These are phyloP conservation scores for Chrysolina haemoptera DNA, from an alignment of 2,888 invertebrate species.

Conservation along the genomic window DNA sequence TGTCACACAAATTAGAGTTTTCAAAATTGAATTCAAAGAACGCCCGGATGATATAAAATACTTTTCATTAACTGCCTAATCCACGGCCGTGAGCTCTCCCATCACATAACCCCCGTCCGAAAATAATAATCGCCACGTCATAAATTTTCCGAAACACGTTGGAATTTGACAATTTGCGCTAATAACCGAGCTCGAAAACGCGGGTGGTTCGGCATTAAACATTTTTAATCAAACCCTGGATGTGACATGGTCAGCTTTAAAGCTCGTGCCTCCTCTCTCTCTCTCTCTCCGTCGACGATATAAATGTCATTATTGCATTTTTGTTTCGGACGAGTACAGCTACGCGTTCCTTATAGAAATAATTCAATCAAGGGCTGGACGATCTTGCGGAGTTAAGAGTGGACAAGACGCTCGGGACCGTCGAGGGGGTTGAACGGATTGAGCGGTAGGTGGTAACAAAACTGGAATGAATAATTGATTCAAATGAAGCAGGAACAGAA, in stretches of 20 bases:
- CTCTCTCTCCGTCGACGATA: slow-evolving; percentile 12
- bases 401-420: too few species aligned
- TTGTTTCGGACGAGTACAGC: background rate
- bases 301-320: slow-evolving; percentile 28
- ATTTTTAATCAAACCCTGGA: slow-evolving; percentile 37
- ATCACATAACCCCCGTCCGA: slow-evolving; percentile 16
- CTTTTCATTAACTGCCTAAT: background rate
- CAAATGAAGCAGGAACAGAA: too few species aligned
- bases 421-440: too few species aligned
- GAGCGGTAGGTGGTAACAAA: too few species aligned
- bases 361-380: too few species aligned
- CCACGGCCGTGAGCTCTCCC: background rate
- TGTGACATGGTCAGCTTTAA: slow-evolving; percentile 31
- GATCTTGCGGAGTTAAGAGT: too few species aligned
- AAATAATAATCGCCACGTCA: slow-evolving; percentile 42
- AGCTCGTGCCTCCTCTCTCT: background rate
- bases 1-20: background rate
- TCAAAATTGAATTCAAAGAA: background rate
- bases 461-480: too few species aligned
- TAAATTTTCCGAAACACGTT: slow-evolving; percentile 43
- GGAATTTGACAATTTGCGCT: slow-evolving; percentile 41
- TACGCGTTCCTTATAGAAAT: background rate
- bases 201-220: slow-evolving; percentile 33
- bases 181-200: slow-evolving; percentile 35
- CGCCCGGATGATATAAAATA: background rate